Conservation (phyloP, 2,888 invertebrate genomes). For the Adelognathus sp. region DNA sequence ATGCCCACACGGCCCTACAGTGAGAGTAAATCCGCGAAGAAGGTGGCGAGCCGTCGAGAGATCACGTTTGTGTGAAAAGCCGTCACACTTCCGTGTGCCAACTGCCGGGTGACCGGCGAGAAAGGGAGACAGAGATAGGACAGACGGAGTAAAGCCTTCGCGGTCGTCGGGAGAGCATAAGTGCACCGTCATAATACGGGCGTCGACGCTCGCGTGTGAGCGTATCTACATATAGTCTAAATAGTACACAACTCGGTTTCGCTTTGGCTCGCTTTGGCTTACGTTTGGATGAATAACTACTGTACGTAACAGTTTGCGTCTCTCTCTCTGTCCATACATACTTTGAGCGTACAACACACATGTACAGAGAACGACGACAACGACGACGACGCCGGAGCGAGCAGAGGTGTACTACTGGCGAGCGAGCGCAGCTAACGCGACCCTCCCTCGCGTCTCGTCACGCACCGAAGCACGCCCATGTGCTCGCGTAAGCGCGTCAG, state of each 20-base stretch:
- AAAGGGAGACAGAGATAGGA: background rate
- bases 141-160: background rate
- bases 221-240: background rate
- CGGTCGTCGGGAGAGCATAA: conserved; percentile 12
- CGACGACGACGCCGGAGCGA: background rate
- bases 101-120: conserved; percentile 15
- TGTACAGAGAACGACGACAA: conserved; percentile 23
- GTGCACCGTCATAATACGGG: background rate
- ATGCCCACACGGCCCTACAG: background rate
- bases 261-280: background rate
- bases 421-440: background rate
- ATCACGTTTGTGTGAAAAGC: background rate
- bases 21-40: background rate
- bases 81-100: conserved; percentile 46
- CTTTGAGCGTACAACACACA: too few relatives aligned
- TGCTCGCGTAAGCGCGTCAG: conserved; percentile 51
- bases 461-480: conserved; percentile 73
- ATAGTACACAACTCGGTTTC: background rate
- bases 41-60: background rate
- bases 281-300: background rate
- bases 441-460: conserved; percentile 69
- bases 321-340: too few relatives aligned
- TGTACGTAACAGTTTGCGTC: conserved; percentile 10
- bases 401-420: conserved; percentile 28
- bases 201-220: background rate